Conservation (phyloP, 2,797 vertebrate genomes). For the Sebastes dallii region DNA sequence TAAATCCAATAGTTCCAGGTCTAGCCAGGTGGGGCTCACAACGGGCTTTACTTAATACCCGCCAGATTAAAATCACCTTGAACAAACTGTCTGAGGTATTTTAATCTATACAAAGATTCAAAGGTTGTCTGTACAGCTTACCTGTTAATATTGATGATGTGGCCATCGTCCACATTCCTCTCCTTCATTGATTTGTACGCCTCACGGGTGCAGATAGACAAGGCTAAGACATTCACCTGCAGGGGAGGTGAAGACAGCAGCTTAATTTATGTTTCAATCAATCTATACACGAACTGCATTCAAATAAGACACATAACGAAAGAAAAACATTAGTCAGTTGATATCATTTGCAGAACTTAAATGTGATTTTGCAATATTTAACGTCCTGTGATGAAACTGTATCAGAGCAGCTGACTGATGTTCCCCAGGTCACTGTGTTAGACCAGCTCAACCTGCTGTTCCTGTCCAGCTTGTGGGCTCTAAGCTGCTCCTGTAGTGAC, state of each 20-base stretch:
- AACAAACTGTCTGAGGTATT: conserved; percentile 6
- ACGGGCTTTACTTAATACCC: conserved; percentile 5
- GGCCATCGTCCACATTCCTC: conserved; percentile 92
- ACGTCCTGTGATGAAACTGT: neutral
- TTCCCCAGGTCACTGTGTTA: conserved; percentile 32
- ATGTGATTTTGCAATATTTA: neutral
- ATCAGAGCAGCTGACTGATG: conserved; percentile 5
- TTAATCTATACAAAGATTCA: neutral
- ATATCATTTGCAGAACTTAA: neutral
- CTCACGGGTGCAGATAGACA: conserved; percentile 95
- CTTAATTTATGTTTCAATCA: neutral
- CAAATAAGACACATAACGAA: neutral
- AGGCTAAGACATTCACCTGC: conserved; percentile 94
- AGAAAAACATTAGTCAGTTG: neutral
- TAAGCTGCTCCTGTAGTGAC: conserved; percentile 54
- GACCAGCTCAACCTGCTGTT: conserved; percentile 47
- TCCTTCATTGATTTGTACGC: conserved; percentile 97
- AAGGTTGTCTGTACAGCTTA: conserved; percentile 46
- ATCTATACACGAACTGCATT: neutral
- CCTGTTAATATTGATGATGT: conserved; percentile 99
- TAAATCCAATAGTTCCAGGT: neutral
- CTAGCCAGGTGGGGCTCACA: neutral
- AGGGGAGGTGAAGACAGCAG: neutral
- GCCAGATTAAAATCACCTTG: neutral
- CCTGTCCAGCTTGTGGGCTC: conserved; percentile 41